Conservation (phyloP, 2,888 invertebrate species). For the Cantharis rufa region DNA sequence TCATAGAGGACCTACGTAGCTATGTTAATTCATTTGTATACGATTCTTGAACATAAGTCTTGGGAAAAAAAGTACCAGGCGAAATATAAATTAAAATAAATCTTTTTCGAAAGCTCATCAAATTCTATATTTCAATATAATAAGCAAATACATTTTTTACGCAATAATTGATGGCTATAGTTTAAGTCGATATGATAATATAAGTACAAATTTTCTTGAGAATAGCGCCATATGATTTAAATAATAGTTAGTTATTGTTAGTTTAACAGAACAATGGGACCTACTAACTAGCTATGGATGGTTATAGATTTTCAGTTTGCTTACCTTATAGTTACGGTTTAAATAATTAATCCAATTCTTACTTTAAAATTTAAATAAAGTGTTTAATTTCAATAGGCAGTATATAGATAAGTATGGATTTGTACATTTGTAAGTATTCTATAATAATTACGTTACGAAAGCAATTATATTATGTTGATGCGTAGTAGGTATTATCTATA, state of each 20-base stretch:
- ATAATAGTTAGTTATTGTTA: slow-evolving; percentile 2
- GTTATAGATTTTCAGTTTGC: not conserved
- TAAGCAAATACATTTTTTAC: not conserved
- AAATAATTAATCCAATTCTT: slow-evolving; percentile 18
- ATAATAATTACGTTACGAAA: not conserved
- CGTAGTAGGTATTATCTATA: slow-evolving; percentile 7
- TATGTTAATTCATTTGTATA: not conserved
- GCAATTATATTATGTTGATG: not conserved
- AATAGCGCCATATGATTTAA: slow-evolving; percentile 5
- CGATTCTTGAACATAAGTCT: not conserved
- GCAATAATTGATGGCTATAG: not conserved
- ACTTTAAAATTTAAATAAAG: not conserved
- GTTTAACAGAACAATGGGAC: not conserved
- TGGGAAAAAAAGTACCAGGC: not conserved
- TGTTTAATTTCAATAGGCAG: too few species aligned
- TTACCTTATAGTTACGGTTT: slow-evolving; percentile 3
- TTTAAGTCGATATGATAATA: not conserved
- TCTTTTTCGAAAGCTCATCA: too few species aligned
- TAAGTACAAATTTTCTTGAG: not conserved
- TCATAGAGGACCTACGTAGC: not conserved
- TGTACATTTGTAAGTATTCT: not conserved
- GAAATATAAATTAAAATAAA: too few species aligned
- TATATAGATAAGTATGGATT: not conserved
- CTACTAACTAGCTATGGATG: not conserved
- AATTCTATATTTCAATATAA: too few species aligned